Percentiles rank a stretch among this genome's conserved stretches.
These are phyloP conservation scores for Drosophila mimetica DNA, from an alignment of 2,888 invertebrate genomes.

Conservation along the genomic window DNA sequence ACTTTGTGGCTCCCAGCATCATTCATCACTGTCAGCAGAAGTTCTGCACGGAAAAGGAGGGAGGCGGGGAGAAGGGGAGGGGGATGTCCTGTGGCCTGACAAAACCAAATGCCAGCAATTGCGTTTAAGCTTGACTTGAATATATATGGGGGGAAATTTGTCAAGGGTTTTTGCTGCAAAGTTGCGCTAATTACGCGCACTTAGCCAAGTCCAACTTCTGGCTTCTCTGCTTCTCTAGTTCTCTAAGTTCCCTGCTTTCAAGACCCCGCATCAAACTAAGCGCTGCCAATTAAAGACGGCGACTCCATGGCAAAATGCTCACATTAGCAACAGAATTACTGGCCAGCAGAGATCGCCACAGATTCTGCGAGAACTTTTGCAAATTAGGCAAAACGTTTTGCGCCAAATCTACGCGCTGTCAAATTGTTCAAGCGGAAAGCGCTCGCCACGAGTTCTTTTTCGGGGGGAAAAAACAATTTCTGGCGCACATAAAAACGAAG, in stretches of 20 bases:
- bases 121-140: slow-evolving; percentile 41
- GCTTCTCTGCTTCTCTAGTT: neutral
- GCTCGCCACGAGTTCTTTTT: slow-evolving; percentile 23
- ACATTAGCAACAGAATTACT: slow-evolving; percentile 68
- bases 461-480: slow-evolving; percentile 47
- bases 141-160: slow-evolving; percentile 56
- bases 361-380: slow-evolving; percentile 62
- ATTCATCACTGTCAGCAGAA: slow-evolving; percentile 57
- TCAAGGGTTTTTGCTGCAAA: slow-evolving; percentile 49
- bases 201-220: slow-evolving; percentile 54
- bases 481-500: slow-evolving; percentile 43
- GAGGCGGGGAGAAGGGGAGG: neutral
- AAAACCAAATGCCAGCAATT: slow-evolving; percentile 49
- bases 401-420: slow-evolving; percentile 75
- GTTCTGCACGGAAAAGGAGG: slow-evolving; percentile 11
- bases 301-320: slow-evolving; percentile 52
- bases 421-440: slow-evolving; percentile 78
- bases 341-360: slow-evolving; percentile 41
- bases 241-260: neutral
- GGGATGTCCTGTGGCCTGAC: slow-evolving; percentile 48
- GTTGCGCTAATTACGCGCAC: slow-evolving; percentile 74
- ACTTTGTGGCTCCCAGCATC: slow-evolving; percentile 59
- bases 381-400: slow-evolving; percentile 78
- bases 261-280: slow-evolving; percentile 53
- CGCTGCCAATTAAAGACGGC: slow-evolving; percentile 71